Conservation (phyloP, 2,888 invertebrate species). For the Oxystoma pomonae region DNA sequence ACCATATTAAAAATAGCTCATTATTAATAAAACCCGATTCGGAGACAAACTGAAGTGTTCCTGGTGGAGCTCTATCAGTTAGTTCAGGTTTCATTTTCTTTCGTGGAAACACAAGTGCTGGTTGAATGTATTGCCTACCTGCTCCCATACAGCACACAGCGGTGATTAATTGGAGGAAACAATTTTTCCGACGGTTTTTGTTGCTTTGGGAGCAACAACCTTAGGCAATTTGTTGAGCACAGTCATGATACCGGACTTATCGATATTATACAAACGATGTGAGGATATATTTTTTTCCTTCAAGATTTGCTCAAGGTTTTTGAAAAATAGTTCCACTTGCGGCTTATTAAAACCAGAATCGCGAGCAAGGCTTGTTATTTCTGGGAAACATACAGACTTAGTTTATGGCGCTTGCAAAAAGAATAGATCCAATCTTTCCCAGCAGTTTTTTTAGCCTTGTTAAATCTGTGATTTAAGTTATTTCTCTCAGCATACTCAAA, state of each 20-base stretch:
- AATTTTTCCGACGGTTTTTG: constrained; percentile 40
- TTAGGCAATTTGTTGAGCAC: constrained; percentile 41
- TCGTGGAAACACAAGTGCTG: constrained; percentile 40
- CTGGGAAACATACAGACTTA: not conserved
- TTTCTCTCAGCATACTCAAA: constrained; percentile 1
- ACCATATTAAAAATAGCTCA: constrained; percentile 14
- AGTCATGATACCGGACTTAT: constrained; percentile 44
- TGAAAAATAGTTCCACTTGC: constrained; percentile 16
- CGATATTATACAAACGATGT: constrained; percentile 29
- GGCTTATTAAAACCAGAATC: constrained; percentile 15
- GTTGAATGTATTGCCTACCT: constrained; percentile 37
- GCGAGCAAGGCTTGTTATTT: constrained; percentile 12
- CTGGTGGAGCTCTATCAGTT: constrained; percentile 12
- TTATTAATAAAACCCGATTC: constrained; percentile 16
- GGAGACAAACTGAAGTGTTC: constrained; percentile 5
- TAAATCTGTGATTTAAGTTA: constrained; percentile 7
- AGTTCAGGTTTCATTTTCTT: constrained; percentile 11
- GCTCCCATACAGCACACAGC: constrained; percentile 39
- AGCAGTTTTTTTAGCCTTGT: constrained; percentile 1
- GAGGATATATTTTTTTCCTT: constrained; percentile 16
- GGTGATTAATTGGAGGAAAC: constrained; percentile 37
- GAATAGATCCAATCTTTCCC: constrained; percentile 8
- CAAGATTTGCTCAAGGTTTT: constrained; percentile 7
- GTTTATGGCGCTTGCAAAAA: constrained; percentile 5
- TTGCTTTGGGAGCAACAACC: constrained; percentile 39